Conservation (phyloP, 1,140 invertebrate species). For the Mercenaria mercenaria region DNA sequence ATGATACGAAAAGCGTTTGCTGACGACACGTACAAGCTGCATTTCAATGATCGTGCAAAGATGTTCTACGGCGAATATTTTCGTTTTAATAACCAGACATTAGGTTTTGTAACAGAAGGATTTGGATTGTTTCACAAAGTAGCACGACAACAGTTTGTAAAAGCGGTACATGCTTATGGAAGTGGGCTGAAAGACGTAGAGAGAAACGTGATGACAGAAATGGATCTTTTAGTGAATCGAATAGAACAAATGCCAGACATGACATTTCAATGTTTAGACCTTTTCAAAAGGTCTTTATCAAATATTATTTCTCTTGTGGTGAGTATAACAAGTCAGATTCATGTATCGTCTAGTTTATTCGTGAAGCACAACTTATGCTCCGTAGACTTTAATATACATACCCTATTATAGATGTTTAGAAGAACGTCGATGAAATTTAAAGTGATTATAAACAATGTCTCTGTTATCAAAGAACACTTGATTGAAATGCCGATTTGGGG, state of each 20-base stretch:
- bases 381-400: too few relatives aligned
- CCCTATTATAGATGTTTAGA: too few relatives aligned
- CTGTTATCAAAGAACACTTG: too few relatives aligned
- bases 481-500: too few relatives aligned
- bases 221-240: neutral
- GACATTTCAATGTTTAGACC: neutral
- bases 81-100: neutral
- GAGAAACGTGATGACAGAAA: neutral
- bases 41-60: neutral
- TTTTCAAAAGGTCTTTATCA: neutral
- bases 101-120: neutral
- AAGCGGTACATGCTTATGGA: neutral
- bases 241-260: neutral
- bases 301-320: neutral
- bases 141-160: neutral
- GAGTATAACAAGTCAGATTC: too few relatives aligned
- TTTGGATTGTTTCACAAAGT: too few relatives aligned
- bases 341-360: too few relatives aligned
- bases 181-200: neutral
- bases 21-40: too few relatives aligned
- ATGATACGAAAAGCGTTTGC: neutral
- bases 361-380: too few relatives aligned
- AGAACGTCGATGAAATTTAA: too few relatives aligned
- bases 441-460: too few relatives aligned
- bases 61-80: constrained; percentile 5